These are phyloP conservation scores for Lithophane ornitopus DNA, from an alignment of 2,888 invertebrate species.

Conservation along the genomic window DNA sequence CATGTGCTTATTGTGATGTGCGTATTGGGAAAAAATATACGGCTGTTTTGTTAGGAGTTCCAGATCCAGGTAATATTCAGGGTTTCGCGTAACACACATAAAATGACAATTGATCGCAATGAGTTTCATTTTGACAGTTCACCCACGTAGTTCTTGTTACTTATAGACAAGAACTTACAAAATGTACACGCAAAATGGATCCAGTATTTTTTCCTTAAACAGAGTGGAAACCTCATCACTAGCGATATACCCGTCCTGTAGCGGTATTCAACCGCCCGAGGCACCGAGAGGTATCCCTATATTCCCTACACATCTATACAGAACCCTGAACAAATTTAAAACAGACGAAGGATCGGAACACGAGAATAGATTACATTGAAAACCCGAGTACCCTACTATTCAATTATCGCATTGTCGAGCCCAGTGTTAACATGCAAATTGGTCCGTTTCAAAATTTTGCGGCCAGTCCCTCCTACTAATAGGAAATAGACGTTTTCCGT, in stretches of 20 bases:
- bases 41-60: too few species aligned
- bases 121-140: too few species aligned
- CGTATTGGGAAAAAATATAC: background rate
- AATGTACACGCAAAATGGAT: background rate
- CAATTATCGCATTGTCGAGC: constrained; percentile 82
- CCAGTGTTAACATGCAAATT: constrained; percentile 87
- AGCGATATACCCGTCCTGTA: constrained; percentile 1
- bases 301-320: constrained; percentile 17
- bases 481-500: constrained; percentile 86
- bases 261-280: constrained; percentile 20
- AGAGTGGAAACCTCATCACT: constrained; percentile 13
- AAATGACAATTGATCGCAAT: too few species aligned
- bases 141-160: too few species aligned
- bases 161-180: background rate
- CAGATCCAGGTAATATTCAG: too few species aligned
- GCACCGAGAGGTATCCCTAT: constrained; percentile 9
- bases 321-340: constrained; percentile 74
- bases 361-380: constrained; percentile 79
- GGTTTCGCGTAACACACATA: background rate
- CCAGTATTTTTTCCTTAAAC: background rate
- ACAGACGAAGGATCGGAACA: constrained; percentile 73
- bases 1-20: background rate
- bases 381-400: constrained; percentile 73
- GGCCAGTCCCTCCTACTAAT: constrained; percentile 78
- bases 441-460: constrained; percentile 82